These are phyloP conservation scores for Channallabes apus DNA, from an alignment of 2,797 vertebrate genomes.

Conservation along the genomic window DNA sequence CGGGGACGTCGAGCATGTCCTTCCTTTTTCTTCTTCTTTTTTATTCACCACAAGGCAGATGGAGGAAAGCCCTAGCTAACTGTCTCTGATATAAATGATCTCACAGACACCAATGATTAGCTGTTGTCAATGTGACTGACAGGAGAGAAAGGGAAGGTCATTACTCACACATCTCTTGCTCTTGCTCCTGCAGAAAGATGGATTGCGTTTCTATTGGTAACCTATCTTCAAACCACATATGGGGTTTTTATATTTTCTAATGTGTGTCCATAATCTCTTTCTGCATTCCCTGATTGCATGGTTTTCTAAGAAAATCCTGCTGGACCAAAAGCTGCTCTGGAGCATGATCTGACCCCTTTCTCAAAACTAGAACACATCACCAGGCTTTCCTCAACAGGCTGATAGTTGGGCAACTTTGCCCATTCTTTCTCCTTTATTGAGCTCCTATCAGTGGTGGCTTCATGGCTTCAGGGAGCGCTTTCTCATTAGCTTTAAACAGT, in stretches of 20 bases:
- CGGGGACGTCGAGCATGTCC: neutral
- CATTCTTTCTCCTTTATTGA: neutral
- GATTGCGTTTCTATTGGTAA: neutral
- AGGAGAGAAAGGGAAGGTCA: neutral
- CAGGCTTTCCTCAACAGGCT: neutral
- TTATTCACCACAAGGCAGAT: neutral
- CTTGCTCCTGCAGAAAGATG: neutral
- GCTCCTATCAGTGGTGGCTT: neutral
- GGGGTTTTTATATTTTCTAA: neutral
- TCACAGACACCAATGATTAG: neutral
- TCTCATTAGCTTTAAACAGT: conserved; percentile 49
- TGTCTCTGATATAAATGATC: neutral
- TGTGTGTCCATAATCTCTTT: neutral
- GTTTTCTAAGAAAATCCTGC: neutral
- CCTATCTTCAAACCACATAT: neutral
- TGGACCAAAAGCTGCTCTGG: neutral
- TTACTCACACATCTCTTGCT: neutral
- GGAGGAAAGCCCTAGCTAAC: neutral
- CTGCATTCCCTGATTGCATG: neutral
- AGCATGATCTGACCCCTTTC: neutral
- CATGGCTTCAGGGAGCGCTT: neutral
- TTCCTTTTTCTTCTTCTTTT: neutral
- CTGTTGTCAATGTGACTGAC: neutral
- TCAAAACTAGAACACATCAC: neutral
- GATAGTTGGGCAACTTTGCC: too few relatives aligned